Percentiles rank a stretch among this genome's conserved stretches.
These are phyloP conservation scores for Crocallis elinguaria DNA, from an alignment of 2,888 invertebrate species.

Conservation along the genomic window DNA sequence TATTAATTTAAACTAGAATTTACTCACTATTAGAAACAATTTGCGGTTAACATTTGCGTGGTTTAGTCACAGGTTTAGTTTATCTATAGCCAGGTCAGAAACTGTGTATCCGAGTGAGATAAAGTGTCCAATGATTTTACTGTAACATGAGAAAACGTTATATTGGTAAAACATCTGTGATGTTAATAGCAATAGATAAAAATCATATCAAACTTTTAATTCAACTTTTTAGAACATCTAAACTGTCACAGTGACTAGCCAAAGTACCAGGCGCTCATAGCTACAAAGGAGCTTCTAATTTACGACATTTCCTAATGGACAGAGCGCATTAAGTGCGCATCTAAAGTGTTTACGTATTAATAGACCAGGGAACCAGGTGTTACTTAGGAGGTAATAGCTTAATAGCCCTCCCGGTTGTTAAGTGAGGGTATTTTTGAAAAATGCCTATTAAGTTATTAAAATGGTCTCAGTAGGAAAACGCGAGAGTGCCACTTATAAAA, in stretches of 20 bases:
- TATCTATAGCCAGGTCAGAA: too few relatives aligned
- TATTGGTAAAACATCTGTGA: too few relatives aligned
- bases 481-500: constrained; percentile 26
- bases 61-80: too few relatives aligned
- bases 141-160: too few relatives aligned
- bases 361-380: constrained; percentile 78
- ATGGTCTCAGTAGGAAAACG: constrained; percentile 24
- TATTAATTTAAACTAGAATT: too few relatives aligned
- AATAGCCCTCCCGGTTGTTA: constrained; percentile 67
- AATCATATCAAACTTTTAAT: too few relatives aligned
- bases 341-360: constrained; percentile 79
- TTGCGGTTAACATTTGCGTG: too few relatives aligned
- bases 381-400: constrained; percentile 63
- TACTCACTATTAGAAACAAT: too few relatives aligned
- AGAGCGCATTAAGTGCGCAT: constrained; percentile 74
- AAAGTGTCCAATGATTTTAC: too few relatives aligned
- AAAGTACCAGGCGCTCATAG: constrained; percentile 64
- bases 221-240: too few relatives aligned
- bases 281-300: constrained; percentile 74
- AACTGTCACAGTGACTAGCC: constrained; percentile 37
- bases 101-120: too few relatives aligned
- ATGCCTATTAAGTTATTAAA: constrained; percentile 40
- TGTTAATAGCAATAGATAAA: too few relatives aligned
- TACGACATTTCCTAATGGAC: constrained; percentile 79
- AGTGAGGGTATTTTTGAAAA: constrained; percentile 54